Percentiles rank a stretch among this genome's conserved stretches.
These are phyloP conservation scores for Polylopha cassiicola DNA, from an alignment of 2,888 invertebrate genomes.

Conservation along the genomic window DNA sequence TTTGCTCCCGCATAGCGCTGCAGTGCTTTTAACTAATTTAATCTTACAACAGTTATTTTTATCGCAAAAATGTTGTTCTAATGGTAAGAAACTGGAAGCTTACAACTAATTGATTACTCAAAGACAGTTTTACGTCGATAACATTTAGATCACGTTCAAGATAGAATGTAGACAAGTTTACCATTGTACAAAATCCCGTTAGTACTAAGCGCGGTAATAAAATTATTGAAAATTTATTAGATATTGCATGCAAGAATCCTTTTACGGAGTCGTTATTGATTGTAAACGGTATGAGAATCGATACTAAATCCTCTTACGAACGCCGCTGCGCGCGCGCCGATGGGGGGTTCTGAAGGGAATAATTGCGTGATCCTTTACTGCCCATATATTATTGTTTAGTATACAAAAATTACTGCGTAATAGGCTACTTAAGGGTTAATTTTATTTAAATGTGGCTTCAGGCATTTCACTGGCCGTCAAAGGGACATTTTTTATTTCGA, in stretches of 20 bases:
- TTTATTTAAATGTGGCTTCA: too few species aligned
- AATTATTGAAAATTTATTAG: not conserved
- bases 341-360: slow-evolving; percentile 20
- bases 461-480: too few species aligned
- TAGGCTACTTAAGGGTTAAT: not conserved
- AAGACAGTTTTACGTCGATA: too few species aligned
- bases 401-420: slow-evolving; percentile 1
- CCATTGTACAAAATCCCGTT: not conserved
- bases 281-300: slow-evolving; percentile 18
- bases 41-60: too few species aligned
- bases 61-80: too few species aligned
- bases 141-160: too few species aligned
- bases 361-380: slow-evolving; percentile 18
- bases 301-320: slow-evolving; percentile 20
- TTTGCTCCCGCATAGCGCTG: too few species aligned
- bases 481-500: too few species aligned
- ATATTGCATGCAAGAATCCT: slow-evolving; percentile 1
- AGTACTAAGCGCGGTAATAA: not conserved
- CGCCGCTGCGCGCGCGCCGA: slow-evolving; percentile 3
- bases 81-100: too few species aligned
- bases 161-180: not conserved
- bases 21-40: too few species aligned
- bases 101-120: too few species aligned
- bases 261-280: slow-evolving; percentile 13
- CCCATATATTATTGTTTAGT: slow-evolving; percentile 14